Evolutionary conservation across 2,888 invertebrate genomes (phyloP).

Genomic region (Palloptera scutellata): DNA sequence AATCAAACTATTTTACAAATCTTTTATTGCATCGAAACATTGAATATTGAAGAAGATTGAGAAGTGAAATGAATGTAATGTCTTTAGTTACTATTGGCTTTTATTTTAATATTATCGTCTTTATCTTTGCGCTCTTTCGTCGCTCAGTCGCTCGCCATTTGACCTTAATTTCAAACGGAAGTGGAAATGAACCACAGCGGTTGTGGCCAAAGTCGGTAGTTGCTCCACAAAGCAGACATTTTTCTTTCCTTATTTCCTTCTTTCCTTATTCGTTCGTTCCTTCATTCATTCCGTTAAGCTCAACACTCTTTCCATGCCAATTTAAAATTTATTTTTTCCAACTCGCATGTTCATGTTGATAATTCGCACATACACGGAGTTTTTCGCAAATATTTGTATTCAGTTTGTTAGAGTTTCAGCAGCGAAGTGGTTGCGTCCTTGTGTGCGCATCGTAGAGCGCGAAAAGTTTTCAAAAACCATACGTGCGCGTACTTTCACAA

Average conservation of each 20-base stretch:
- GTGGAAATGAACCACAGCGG: constrained; percentile 44
- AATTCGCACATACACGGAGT: no score
- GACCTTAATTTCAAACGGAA: constrained; percentile 48
- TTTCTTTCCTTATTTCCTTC: background rate
- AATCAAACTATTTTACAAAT: background rate
- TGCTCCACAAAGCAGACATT: background rate
- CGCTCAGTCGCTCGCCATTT: constrained; percentile 28
- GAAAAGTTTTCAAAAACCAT: no score
- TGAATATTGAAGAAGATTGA: no score
- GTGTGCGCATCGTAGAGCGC: no score
- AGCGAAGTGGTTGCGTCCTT: no score
- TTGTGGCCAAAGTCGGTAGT: constrained; percentile 30
- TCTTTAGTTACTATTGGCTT: no score
- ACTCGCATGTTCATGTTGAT: background rate
- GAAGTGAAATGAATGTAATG: no score
- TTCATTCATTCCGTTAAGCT: no score
- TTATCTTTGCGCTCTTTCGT: constrained; percentile 6
- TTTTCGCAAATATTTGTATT: no score
- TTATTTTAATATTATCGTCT: constrained; percentile 7
- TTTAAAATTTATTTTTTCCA: constrained; percentile 3
- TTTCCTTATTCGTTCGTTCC: background rate
- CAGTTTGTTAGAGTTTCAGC: no score
- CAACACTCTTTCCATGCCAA: background rate
- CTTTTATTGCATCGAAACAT: no score
- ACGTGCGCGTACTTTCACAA: no score